Percentiles rank a stretch among this genome's conserved stretches.
These are phyloP conservation scores for Stercorarius parasiticus DNA, from an alignment of 2,113 vertebrate genomes.

Conservation along the genomic window DNA sequence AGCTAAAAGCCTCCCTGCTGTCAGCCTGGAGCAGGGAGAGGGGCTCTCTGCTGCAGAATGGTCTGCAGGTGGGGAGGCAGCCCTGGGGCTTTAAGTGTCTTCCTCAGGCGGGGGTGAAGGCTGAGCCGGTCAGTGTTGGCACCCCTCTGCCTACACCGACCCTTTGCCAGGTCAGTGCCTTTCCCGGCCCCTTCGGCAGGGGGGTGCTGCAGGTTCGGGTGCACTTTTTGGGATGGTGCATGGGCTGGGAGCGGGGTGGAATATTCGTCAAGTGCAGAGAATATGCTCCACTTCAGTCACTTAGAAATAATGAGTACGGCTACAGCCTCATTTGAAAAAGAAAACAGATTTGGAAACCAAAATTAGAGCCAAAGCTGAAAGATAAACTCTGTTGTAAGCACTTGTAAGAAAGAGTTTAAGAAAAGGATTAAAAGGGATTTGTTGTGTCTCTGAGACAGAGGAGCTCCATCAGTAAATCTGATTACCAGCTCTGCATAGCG, in stretches of 20 bases:
- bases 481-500: background rate
- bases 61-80: background rate
- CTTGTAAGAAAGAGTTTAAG: slow-evolving; percentile 56
- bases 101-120: background rate
- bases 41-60: background rate
- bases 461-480: slow-evolving; percentile 19
- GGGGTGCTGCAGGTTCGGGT: background rate
- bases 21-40: background rate
- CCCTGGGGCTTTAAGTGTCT: background rate
- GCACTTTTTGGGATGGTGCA: background rate
- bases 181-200: background rate
- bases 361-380: slow-evolving; percentile 11
- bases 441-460: background rate
- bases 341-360: background rate
- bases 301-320: background rate
- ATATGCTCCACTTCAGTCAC: background rate
- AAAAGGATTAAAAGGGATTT: slow-evolving; percentile 58
- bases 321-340: background rate
- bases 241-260: background rate
- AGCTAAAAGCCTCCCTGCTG: background rate
- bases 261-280: background rate
- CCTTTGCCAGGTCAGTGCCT: background rate
- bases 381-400: slow-evolving; percentile 47
- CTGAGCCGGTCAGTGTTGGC: background rate
- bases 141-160: fast-evolving